Evolutionary conservation across 1,140 invertebrate species (phyloP).

Genomic region (Hirudo medicinalis): DNA sequence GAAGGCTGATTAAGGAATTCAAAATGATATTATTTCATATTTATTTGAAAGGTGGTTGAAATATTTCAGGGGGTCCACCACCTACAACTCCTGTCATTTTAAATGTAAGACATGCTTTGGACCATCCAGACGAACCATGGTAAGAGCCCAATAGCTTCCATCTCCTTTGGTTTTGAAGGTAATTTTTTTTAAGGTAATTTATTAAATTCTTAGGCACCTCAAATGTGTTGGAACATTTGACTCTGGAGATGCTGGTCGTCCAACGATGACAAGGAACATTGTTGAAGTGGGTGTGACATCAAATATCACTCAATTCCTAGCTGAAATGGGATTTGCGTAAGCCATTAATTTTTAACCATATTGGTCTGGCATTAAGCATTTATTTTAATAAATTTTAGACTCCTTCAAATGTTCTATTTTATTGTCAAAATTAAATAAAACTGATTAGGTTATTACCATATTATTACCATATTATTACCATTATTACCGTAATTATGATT

Average conservation of each 20-base stretch:
- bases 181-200: too few species aligned
- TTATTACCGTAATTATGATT: too few species aligned
- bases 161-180: constrained; percentile 29
- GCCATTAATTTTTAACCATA: not conserved
- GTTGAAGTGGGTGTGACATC: constrained; percentile 78
- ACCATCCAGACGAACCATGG: constrained; percentile 35
- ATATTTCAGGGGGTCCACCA: constrained; percentile 22
- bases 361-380: too few species aligned
- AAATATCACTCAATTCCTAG: constrained; percentile 78
- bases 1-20: too few species aligned
- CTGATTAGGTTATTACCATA: too few species aligned
- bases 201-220: constrained; percentile 59
- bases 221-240: constrained; percentile 80
- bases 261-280: constrained; percentile 74
- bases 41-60: constrained; percentile 18
- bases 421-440: too few species aligned
- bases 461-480: too few species aligned
- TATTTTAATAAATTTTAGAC: too few species aligned
- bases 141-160: constrained; percentile 57
- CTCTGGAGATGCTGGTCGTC: constrained; percentile 63
- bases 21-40: too few species aligned
- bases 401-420: too few species aligned
- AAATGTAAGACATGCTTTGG: constrained; percentile 32
- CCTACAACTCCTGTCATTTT: constrained; percentile 27
- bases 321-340: constrained; percentile 61